Percentiles rank a stretch among this genome's conserved stretches.
These are phyloP conservation scores for Bembecia ichneumoniformis DNA, from an alignment of 2,888 invertebrate species.

Conservation along the genomic window DNA sequence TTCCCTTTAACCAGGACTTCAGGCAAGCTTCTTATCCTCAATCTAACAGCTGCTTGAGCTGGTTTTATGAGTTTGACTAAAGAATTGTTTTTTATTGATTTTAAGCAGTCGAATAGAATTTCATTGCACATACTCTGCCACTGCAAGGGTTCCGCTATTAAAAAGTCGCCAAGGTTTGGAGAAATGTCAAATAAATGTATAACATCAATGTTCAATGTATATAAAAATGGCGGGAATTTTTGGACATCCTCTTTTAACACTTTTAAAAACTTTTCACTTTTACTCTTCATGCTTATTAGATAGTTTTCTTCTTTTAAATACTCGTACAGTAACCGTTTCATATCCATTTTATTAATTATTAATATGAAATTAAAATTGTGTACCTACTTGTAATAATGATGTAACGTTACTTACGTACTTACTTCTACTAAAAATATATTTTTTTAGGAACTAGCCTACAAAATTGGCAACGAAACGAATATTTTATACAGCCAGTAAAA, in stretches of 20 bases:
- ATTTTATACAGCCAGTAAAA: no score
- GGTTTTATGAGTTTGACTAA: constrained; percentile 21
- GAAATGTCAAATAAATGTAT: constrained; percentile 41
- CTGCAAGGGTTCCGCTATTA: constrained; percentile 46
- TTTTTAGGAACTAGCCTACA: no score
- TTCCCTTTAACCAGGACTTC: constrained; percentile 21
- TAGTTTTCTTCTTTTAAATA: constrained; percentile 46
- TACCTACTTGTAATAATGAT: no score
- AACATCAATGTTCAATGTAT: constrained; percentile 40
- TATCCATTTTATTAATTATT: neutral
- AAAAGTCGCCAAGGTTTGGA: constrained; percentile 33
- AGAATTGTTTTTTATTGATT: constrained; percentile 23
- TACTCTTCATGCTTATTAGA: constrained; percentile 34
- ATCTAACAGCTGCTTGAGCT: constrained; percentile 36
- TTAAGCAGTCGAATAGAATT: constrained; percentile 44
- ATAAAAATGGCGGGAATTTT: constrained; percentile 51
- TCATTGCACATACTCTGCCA: constrained; percentile 37
- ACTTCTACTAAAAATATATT: no score
- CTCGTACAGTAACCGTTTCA: constrained; percentile 39
- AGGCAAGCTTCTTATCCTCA: constrained; percentile 42
- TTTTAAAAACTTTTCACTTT: constrained; percentile 33
- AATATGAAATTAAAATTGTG: neutral
- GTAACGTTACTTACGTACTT: no score
- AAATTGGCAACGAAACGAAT: no score
- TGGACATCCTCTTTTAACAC: constrained; percentile 27